Conservation (phyloP, 2,888 invertebrate species). For the Heteromyza rotundicornis region DNA sequence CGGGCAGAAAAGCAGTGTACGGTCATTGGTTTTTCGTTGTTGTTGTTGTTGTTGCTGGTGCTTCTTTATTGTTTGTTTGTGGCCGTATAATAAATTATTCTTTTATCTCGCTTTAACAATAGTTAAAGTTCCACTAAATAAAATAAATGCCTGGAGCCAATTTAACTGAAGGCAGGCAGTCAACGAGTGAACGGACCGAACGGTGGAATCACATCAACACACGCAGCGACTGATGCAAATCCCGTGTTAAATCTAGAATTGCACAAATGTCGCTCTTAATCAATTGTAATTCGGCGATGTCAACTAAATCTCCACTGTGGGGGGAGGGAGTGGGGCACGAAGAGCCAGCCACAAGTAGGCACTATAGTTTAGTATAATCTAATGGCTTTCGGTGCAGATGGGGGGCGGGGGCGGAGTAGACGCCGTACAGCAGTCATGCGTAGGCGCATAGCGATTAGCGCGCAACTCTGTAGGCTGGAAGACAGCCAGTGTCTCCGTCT, state of each 20-base stretch:
- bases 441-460: not conserved
- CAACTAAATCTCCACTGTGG: too few relatives aligned
- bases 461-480: too few relatives aligned
- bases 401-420: not conserved
- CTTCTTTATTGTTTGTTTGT: too few relatives aligned
- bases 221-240: conserved; percentile 23
- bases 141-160: conserved; percentile 26
- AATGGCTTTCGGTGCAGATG: too few relatives aligned
- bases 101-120: conserved; percentile 35
- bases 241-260: not conserved
- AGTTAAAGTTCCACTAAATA: conserved; percentile 36
- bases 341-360: too few relatives aligned
- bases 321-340: too few relatives aligned
- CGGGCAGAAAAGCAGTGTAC: too few relatives aligned
- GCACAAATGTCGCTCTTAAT: conserved; percentile 48
- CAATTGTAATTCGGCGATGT: conserved; percentile 33
- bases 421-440: not conserved
- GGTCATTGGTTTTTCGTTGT: not conserved
- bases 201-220: conserved; percentile 32
- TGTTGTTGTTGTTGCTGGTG: too few relatives aligned
- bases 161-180: conserved; percentile 5
- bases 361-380: too few relatives aligned
- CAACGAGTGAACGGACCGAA: too few relatives aligned
- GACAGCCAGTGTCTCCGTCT: too few relatives aligned
- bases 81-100: conserved; percentile 34